phyloP scores from a whole-genome alignment of 2,113 vertebrate species.

The Xiphorhynchus elegans region DNA sequence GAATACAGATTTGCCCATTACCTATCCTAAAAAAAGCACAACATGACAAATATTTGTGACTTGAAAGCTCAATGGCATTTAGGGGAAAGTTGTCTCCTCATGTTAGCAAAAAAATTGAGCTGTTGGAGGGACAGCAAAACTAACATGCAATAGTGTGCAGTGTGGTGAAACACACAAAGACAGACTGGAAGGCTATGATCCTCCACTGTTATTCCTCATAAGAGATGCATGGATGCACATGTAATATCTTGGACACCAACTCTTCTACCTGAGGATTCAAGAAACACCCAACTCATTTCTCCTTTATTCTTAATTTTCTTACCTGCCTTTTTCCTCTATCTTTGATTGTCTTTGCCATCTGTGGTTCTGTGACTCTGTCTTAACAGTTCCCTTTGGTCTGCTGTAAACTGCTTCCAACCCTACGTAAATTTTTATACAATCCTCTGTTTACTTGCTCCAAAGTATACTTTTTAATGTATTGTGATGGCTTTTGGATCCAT shows the following conservation, averaged over 20 bases:
- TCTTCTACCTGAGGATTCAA: not conserved
- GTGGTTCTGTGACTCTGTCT: not conserved
- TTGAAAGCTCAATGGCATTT: not conserved
- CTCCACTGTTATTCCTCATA: not conserved
- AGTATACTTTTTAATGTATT: not conserved
- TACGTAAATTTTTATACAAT: not conserved
- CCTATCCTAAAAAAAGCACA: not conserved
- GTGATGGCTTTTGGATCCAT: not conserved
- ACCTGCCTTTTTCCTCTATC: not conserved
- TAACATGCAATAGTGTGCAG: not conserved
- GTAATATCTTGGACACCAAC: not conserved
- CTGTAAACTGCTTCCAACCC: not conserved
- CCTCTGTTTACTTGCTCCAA: not conserved
- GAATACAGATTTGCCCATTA: not conserved
- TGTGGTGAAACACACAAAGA: not conserved
- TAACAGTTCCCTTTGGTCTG: not conserved
- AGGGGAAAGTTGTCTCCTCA: not conserved
- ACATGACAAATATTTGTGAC: not conserved
- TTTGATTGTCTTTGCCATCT: not conserved
- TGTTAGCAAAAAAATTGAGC: not conserved
- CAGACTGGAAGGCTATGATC: not conserved
- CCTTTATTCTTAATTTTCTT: not conserved
- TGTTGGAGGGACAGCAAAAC: not conserved
- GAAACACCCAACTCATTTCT: not conserved
- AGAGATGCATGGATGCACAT: rapidly evolving